A percentile compares a stretch with the other conserved stretches of the same genome.
Evolutionary conservation across 2,888 invertebrate species (phyloP).

Genomic region (Caenorhabditis zanzibari): DNA sequence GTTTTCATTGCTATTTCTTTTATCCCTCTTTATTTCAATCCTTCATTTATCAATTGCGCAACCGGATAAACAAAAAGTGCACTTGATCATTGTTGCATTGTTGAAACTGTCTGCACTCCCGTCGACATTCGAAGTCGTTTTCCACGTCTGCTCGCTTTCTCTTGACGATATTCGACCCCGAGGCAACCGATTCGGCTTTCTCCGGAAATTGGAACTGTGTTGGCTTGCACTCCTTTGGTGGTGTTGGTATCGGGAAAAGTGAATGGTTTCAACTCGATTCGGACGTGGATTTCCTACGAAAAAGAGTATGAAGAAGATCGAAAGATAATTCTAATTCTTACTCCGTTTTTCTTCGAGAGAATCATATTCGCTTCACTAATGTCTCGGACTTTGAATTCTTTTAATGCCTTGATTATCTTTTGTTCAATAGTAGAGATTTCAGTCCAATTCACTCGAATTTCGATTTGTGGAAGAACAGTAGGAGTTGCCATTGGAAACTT

Average conservation of each 20-base stretch:
- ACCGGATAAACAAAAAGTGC: slow-evolving; percentile 35
- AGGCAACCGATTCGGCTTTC: slow-evolving; percentile 27
- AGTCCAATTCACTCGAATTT: slow-evolving; percentile 49
- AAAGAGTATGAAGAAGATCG: background rate
- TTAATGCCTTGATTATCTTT: slow-evolving; percentile 45
- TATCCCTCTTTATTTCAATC: slow-evolving; percentile 11
- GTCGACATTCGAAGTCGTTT: slow-evolving; percentile 25
- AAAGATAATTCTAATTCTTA: too few relatives aligned
- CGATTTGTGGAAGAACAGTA: slow-evolving; percentile 20
- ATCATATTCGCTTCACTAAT: slow-evolving; percentile 28
- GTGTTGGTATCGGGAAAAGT: slow-evolving; percentile 41
- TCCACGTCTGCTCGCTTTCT: slow-evolving; percentile 36
- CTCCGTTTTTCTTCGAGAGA: slow-evolving; percentile 43
- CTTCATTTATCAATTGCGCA: slow-evolving; percentile 32
- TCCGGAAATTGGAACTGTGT: slow-evolving; percentile 16
- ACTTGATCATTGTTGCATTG: slow-evolving; percentile 34
- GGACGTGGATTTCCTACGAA: slow-evolving; percentile 44
- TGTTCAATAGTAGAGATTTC: slow-evolving; percentile 38
- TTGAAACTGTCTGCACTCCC: slow-evolving; percentile 47
- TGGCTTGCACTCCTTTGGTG: slow-evolving; percentile 38
- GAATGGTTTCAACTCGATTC: slow-evolving; percentile 50
- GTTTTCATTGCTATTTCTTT: slow-evolving; percentile 21
- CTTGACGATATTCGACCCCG: slow-evolving; percentile 36
- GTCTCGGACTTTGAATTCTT: slow-evolving; percentile 16
- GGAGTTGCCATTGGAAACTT: slow-evolving; percentile 24